Evolutionary conservation across 1,140 invertebrate species (phyloP).

Genomic region (Hyles vespertilio): DNA sequence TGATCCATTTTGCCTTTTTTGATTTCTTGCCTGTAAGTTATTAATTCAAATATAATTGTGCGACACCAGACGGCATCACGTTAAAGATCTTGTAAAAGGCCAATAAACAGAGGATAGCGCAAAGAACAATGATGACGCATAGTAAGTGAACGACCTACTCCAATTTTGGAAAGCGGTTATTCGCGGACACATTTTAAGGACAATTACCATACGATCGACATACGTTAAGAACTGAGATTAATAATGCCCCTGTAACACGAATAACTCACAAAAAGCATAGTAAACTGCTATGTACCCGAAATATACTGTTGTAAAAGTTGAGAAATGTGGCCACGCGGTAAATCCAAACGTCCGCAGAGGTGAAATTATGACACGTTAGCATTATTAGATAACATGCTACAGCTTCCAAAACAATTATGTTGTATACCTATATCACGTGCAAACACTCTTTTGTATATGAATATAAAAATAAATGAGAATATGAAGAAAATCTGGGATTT

Average conservation of each 20-base stretch:
- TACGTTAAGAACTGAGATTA: background rate
- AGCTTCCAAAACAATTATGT: constrained; percentile 15
- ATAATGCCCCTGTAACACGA: too few relatives aligned
- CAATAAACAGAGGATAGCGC: constrained; percentile 22
- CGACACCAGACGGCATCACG: too few relatives aligned
- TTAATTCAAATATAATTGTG: background rate
- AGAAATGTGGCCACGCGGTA: constrained; percentile 75
- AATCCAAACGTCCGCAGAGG: constrained; percentile 70
- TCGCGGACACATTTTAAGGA: constrained; percentile 35
- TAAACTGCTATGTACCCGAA: constrained; percentile 8
- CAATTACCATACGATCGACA: constrained; percentile 20
- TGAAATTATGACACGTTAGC: constrained; percentile 74
- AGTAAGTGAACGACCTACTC: constrained; percentile 65
- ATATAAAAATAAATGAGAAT: constrained; percentile 33
- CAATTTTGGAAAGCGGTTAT: constrained; percentile 67
- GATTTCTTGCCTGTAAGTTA: constrained; percentile 70
- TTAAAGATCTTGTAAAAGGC: background rate
- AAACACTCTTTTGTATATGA: constrained; percentile 33
- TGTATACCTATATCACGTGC: constrained; percentile 23
- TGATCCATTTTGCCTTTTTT: constrained; percentile 74
- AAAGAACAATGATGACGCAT: constrained; percentile 57
- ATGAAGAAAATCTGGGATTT: constrained; percentile 35
- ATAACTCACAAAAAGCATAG: background rate
- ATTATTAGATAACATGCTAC: constrained; percentile 45
- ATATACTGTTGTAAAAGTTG: constrained; percentile 43